Conservation (phyloP, 2,113 vertebrate species). For the Fregetta grallaria region DNA sequence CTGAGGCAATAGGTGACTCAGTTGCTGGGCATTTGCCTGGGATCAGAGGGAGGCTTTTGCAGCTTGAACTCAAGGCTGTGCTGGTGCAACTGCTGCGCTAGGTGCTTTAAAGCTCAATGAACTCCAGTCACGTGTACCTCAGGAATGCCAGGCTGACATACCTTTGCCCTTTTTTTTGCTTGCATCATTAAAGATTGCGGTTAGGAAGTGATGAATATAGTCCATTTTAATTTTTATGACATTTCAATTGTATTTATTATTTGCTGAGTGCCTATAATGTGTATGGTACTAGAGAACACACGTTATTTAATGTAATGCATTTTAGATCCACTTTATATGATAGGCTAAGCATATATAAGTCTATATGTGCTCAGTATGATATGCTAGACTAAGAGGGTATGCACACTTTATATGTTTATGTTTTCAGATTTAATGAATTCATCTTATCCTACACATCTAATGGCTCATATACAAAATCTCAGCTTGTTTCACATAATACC, state of each 20-base stretch:
- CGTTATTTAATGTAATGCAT: constrained; percentile 1
- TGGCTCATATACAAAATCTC: constrained; percentile 23
- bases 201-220: neutral
- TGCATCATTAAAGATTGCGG: neutral
- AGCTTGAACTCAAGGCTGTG: neutral
- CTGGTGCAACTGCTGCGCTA: neutral
- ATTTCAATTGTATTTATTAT: constrained; percentile 17
- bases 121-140: neutral
- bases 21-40: neutral
- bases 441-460: neutral
- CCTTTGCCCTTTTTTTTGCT: neutral
- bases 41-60: neutral
- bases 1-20: neutral
- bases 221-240: neutral
- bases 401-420: neutral
- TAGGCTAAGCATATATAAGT: neutral
- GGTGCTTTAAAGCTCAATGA: neutral
- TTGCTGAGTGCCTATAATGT: neutral
- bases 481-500: neutral
- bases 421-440: constrained; percentile 51
- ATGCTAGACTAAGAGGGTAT: neutral
- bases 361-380: neutral
- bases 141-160: neutral
- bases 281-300: neutral
- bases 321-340: constrained; percentile 24